phyloP scores from a whole-genome alignment of 2,113 vertebrate species.

The Origma solitaria region DNA sequence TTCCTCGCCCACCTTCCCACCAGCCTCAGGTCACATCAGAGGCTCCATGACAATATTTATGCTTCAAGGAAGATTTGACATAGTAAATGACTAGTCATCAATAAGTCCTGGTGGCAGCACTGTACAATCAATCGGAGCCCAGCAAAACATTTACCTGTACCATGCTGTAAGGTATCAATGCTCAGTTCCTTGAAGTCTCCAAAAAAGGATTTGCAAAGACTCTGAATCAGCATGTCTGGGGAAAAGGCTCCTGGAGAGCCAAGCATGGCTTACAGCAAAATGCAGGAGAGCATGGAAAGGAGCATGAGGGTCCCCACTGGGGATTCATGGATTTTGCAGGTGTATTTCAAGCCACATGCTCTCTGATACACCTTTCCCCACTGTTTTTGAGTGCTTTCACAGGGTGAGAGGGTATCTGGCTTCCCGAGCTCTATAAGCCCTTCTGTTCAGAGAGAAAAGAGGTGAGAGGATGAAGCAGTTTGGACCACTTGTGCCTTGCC shows the following conservation, averaged over 20 bases:
- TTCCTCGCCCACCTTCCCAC: background rate
- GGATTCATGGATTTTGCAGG: background rate
- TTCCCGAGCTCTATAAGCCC: rapidly evolving
- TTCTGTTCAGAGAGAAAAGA: background rate
- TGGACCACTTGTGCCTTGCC: background rate
- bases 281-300: background rate
- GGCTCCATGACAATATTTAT: background rate
- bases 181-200: background rate
- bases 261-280: background rate
- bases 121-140: background rate
- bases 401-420: background rate
- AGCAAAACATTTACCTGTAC: background rate
- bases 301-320: rapidly evolving
- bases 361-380: background rate
- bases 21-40: background rate
- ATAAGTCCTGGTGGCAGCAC: rapidly evolving
- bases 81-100: background rate
- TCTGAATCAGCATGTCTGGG: background rate
- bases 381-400: background rate
- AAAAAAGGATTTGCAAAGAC: background rate
- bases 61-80: background rate
- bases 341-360: rapidly evolving
- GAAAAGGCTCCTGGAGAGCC: background rate
- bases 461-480: background rate
- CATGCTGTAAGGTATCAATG: rapidly evolving